Percentiles rank a stretch among this genome's conserved stretches.
These are phyloP conservation scores for Ciconia maguari DNA, from an alignment of 2,113 vertebrate genomes.

Conservation along the genomic window DNA sequence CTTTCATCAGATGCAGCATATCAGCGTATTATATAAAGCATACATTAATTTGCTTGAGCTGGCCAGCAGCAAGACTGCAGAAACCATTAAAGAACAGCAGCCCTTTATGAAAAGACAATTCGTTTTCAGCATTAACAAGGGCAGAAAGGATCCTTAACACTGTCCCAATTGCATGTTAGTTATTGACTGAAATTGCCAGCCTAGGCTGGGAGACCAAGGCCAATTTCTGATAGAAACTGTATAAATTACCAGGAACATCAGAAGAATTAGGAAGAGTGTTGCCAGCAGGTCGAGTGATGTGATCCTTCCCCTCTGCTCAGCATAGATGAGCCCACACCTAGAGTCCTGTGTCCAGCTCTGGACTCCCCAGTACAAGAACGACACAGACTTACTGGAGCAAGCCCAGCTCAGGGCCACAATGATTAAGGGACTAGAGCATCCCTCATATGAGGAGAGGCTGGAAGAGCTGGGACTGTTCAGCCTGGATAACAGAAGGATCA, in stretches of 20 bases:
- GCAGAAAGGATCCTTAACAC: neutral
- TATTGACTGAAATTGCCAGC: neutral
- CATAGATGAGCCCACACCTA: neutral
- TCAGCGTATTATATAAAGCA: neutral
- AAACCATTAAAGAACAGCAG: neutral
- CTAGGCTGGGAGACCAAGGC: neutral
- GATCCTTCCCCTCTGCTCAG: neutral
- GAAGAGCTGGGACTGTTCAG: neutral
- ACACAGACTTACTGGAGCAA: neutral
- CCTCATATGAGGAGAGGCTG: neutral
- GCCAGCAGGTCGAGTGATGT: neutral
- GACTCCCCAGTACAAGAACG: neutral
- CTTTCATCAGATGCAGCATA: neutral
- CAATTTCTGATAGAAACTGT: neutral
- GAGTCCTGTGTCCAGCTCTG: neutral
- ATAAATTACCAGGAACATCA: neutral
- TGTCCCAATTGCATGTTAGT: neutral
- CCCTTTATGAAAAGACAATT: neutral
- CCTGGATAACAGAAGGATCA: neutral
- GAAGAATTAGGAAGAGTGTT: neutral
- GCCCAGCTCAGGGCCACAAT: neutral
- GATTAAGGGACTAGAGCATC: neutral
- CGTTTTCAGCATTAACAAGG: neutral
- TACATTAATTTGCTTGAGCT: neutral
- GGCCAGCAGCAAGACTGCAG: neutral